These are phyloP conservation scores for Amphipoea oculea DNA, from an alignment of 2,888 invertebrate genomes.

Conservation along the genomic window DNA sequence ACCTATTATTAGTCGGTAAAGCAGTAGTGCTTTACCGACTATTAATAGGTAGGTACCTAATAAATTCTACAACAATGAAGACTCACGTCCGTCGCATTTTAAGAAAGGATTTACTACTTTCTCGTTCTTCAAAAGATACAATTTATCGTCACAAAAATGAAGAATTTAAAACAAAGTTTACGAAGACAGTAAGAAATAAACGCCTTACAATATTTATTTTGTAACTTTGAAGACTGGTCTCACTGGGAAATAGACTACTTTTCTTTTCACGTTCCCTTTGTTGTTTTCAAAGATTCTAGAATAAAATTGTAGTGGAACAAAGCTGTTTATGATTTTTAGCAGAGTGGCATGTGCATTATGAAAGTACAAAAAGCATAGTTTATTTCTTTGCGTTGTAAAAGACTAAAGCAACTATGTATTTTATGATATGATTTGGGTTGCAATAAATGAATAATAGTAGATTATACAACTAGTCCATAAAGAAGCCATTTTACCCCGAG, in stretches of 20 bases:
- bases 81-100: background rate
- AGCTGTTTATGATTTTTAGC: conserved; percentile 10
- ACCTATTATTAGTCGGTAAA: no score
- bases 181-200: conserved; percentile 47
- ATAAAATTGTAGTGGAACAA: conserved; percentile 5
- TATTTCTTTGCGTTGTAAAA: no score
- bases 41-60: no score
- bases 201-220: conserved; percentile 51
- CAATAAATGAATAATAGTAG: no score
- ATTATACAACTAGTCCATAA: no score
- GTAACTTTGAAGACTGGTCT: conserved; percentile 38
- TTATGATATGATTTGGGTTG: no score
- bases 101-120: conserved; percentile 18
- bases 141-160: conserved; percentile 38
- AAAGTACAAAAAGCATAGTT: background rate
- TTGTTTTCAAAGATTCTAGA: conserved; percentile 14
- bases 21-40: no score
- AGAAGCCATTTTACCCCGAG: no score
- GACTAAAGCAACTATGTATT: no score
- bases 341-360: background rate
- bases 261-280: conserved; percentile 12
- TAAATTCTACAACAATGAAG: background rate
- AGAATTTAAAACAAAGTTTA: conserved; percentile 52
- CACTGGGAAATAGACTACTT: conserved; percentile 16
- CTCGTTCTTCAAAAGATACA: conserved; percentile 13